phyloP scores from a whole-genome alignment of 2,888 invertebrate genomes.

The Ectropis crepuscularia region DNA sequence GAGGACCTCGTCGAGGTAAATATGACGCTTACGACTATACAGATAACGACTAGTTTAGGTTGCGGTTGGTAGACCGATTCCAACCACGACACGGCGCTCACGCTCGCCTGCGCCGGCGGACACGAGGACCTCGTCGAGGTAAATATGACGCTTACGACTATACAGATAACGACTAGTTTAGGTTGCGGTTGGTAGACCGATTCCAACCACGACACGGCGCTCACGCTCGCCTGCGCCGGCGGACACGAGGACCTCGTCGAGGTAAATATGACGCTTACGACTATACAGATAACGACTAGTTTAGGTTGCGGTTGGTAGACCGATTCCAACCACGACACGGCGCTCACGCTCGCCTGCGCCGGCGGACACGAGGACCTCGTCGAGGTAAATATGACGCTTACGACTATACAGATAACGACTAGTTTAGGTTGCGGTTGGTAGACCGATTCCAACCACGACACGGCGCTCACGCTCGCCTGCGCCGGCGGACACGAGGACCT shows the following conservation, averaged over 20 bases:
- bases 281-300: too few relatives aligned
- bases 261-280: background rate
- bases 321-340: too few relatives aligned
- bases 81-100: constrained; percentile 99
- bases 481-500: constrained; percentile 98
- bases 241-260: constrained; percentile 98
- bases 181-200: constrained; percentile 99
- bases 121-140: constrained; percentile 96
- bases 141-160: background rate
- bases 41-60: too few relatives aligned
- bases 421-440: too few relatives aligned
- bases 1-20: constrained; percentile 93
- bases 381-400: too few relatives aligned
- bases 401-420: too few relatives aligned
- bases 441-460: too few relatives aligned
- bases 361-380: constrained; percentile 99
- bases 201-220: constrained; percentile 98
- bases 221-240: constrained; percentile 98
- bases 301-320: too few relatives aligned
- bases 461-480: too few relatives aligned
- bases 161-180: too few relatives aligned
- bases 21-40: background rate
- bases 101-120: constrained; percentile 98
- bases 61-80: constrained; percentile 99
- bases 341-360: constrained; percentile 98